These are phyloP conservation scores for Rotaria macrura DNA, from an alignment of 2,888 invertebrate species.

Conservation along the genomic window DNA sequence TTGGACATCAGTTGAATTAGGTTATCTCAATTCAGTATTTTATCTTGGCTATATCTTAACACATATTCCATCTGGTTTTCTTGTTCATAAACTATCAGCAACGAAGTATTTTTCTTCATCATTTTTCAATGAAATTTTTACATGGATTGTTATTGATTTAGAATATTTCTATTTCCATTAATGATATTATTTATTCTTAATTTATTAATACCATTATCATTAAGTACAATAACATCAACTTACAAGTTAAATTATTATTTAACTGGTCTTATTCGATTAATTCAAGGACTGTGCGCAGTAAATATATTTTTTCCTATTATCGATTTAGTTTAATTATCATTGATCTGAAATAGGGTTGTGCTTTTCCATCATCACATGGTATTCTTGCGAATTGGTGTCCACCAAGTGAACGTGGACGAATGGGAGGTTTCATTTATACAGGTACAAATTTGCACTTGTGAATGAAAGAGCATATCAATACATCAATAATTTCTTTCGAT, in stretches of 20 bases:
- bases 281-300: slow-evolving; percentile 45
- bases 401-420: slow-evolving; percentile 40
- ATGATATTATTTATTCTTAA: slow-evolving; percentile 42
- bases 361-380: slow-evolving; percentile 44
- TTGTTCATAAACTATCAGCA: slow-evolving; percentile 40
- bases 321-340: neutral
- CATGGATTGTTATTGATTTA: slow-evolving; percentile 36
- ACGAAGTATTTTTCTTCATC: neutral
- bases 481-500: neutral
- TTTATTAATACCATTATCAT: slow-evolving; percentile 41
- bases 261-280: slow-evolving; percentile 37
- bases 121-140: neutral
- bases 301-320: slow-evolving; percentile 4
- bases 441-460: too few species aligned
- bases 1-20: slow-evolving; percentile 42
- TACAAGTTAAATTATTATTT: slow-evolving; percentile 32
- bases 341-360: slow-evolving; percentile 39
- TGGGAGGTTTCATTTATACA: slow-evolving; percentile 38
- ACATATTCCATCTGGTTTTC: slow-evolving; percentile 44
- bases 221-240: slow-evolving; percentile 38
- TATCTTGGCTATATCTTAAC: slow-evolving; percentile 44
- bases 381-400: slow-evolving; percentile 45
- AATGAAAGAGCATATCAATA: neutral
- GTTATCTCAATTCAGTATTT: slow-evolving; percentile 44
- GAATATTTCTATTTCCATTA: slow-evolving; percentile 42